Conservation (phyloP, 2,888 invertebrate genomes). For the Nemurella pictetii region DNA sequence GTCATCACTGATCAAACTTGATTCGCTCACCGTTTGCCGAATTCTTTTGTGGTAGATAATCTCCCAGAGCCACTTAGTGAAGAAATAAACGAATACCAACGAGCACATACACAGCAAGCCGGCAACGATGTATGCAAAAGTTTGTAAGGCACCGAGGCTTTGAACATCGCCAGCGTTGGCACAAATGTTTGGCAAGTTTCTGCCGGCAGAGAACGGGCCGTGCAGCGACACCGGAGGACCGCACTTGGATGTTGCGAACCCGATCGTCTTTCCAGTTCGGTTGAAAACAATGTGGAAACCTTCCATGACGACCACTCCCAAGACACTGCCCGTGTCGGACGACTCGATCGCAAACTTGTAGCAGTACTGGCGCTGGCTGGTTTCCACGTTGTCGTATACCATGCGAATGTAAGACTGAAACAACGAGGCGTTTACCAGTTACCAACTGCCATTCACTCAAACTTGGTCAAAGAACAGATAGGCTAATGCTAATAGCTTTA, state of each 20-base stretch:
- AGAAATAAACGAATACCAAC: conserved; percentile 19
- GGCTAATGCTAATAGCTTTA: too few species aligned
- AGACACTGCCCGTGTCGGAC: conserved; percentile 54
- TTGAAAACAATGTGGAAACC: conserved; percentile 57
- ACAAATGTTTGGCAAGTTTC: conserved; percentile 31
- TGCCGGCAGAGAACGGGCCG: conserved; percentile 54
- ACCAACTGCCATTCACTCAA: background rate
- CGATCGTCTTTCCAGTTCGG: conserved; percentile 56
- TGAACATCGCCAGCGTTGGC: conserved; percentile 7
- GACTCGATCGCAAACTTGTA: conserved; percentile 57
- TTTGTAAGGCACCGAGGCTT: conserved; percentile 32
- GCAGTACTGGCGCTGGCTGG: conserved; percentile 52
- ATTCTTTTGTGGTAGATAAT: conserved; percentile 5
- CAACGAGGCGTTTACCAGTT: background rate
- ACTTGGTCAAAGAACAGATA: conserved; percentile 16
- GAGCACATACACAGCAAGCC: conserved; percentile 34
- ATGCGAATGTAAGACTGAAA: conserved; percentile 58
- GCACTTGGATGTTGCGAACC: conserved; percentile 55
- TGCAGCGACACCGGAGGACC: conserved; percentile 53
- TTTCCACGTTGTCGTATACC: conserved; percentile 47
- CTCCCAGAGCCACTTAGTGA: conserved; percentile 31
- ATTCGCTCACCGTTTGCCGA: conserved; percentile 2
- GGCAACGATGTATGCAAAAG: conserved; percentile 34
- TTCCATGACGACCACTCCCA: conserved; percentile 59
- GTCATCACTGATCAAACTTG: conserved; percentile 20